phyloP scores from a whole-genome alignment of 1,140 invertebrate species.

The Amphibalanus amphitrite region DNA sequence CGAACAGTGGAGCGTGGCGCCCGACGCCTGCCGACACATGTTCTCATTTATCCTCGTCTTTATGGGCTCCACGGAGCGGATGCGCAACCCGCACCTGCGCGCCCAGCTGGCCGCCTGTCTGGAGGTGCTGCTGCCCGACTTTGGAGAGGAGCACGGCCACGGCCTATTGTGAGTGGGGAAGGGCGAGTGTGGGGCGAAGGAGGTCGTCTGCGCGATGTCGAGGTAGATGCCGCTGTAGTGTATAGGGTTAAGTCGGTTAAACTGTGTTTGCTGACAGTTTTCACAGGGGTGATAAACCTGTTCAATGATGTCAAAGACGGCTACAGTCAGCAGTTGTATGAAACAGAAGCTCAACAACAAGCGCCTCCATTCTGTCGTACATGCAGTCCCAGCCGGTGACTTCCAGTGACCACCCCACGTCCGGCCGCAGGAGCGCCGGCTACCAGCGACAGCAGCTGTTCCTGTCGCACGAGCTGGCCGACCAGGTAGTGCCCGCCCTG shows the following conservation, averaged over 20 bases:
- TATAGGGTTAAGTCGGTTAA: too few species aligned
- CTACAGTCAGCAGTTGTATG: too few species aligned
- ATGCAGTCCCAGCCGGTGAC: too few species aligned
- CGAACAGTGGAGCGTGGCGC: slow-evolving; percentile 38
- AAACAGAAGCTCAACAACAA: too few species aligned
- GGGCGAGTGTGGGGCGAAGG: background rate
- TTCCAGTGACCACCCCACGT: too few species aligned
- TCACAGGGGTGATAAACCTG: too few species aligned
- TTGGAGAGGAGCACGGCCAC: slow-evolving; percentile 33
- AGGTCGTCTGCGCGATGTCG: background rate
- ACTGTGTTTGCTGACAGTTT: too few species aligned
- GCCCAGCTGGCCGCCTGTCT: slow-evolving; percentile 75
- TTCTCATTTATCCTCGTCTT: slow-evolving; percentile 47
- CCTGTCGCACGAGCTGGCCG: slow-evolving; percentile 42
- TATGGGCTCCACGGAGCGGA: slow-evolving; percentile 54
- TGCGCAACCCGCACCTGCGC: slow-evolving; percentile 83
- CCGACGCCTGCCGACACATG: slow-evolving; percentile 43
- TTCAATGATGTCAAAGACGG: too few species aligned
- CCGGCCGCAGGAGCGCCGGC: slow-evolving; percentile 11
- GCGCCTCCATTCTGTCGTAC: too few species aligned
- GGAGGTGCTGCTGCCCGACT: slow-evolving; percentile 56
- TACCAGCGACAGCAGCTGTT: slow-evolving; percentile 45
- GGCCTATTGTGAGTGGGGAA: slow-evolving; percentile 14
- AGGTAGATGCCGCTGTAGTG: too few species aligned
- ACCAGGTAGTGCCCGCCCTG: slow-evolving; percentile 49